Evolutionary conservation across 2,797 vertebrate species (phyloP).

Genomic region (Allobates femoralis): DNA sequence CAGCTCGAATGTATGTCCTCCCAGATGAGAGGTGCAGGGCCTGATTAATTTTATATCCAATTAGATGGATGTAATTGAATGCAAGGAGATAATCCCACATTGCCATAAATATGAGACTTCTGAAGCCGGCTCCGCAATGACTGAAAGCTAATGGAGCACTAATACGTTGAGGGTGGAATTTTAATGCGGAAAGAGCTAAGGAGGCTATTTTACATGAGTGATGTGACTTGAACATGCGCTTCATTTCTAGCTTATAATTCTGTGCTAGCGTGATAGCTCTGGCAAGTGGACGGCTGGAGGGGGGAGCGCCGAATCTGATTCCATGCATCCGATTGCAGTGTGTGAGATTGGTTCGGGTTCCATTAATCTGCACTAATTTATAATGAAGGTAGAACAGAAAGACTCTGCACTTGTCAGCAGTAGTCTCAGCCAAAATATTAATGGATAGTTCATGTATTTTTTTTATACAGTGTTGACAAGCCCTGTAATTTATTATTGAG

Average conservation of each 20-base stretch:
- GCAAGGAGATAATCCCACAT: slow-evolving; percentile 59
- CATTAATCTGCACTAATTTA: slow-evolving; percentile 48
- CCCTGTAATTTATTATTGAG: slow-evolving; percentile 1
- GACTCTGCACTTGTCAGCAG: slow-evolving; percentile 30
- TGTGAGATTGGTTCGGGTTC: not conserved
- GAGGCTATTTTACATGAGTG: slow-evolving; percentile 57
- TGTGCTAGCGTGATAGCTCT: slow-evolving; percentile 15
- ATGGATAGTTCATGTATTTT: slow-evolving; percentile 39
- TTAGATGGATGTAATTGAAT: slow-evolving; percentile 62
- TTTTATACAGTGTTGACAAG: slow-evolving; percentile 17
- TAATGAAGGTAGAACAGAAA: slow-evolving; percentile 23
- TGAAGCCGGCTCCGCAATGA: slow-evolving; percentile 19
- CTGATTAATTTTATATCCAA: slow-evolving; percentile 62
- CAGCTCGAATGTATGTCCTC: slow-evolving; percentile 48
- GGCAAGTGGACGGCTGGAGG: not conserved
- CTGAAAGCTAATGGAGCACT: slow-evolving; percentile 54
- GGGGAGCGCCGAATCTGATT: not conserved
- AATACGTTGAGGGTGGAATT: slow-evolving; percentile 38
- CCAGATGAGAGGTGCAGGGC: slow-evolving; percentile 46
- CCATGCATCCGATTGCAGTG: not conserved
- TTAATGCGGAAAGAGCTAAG: slow-evolving; percentile 50
- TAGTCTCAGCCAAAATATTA: slow-evolving; percentile 22
- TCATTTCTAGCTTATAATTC: slow-evolving; percentile 14
- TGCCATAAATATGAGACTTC: slow-evolving; percentile 55
- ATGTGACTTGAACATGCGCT: slow-evolving; percentile 42